These are phyloP conservation scores for Erythrocercus mccallii DNA, from an alignment of 2,113 vertebrate species.

Conservation along the genomic window DNA sequence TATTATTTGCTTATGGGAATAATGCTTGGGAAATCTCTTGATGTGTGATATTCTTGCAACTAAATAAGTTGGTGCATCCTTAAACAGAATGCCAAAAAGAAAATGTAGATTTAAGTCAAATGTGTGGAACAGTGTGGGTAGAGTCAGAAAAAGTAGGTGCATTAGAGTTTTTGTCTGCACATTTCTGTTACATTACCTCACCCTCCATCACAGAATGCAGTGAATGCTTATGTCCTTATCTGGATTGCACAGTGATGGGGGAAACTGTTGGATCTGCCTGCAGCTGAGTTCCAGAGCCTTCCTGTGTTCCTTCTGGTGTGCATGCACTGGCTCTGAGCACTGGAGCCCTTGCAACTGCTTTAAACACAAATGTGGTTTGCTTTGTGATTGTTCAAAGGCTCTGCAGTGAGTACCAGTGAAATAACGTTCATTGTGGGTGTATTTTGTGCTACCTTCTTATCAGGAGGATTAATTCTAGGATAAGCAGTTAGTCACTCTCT, in stretches of 20 bases:
- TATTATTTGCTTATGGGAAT: neutral
- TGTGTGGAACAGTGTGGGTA: neutral
- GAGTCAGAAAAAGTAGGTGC: neutral
- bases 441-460: neutral
- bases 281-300: neutral
- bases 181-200: neutral
- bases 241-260: neutral
- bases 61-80: neutral
- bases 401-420: neutral
- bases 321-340: neutral
- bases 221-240: neutral
- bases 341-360: neutral
- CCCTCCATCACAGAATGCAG: neutral
- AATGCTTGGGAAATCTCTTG: neutral
- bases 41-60: neutral
- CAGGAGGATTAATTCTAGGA: neutral
- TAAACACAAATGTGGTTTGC: neutral
- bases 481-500: neutral
- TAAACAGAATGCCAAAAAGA: neutral
- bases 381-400: neutral
- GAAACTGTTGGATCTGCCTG: neutral
- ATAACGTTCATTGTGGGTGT: neutral
- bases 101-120: neutral
- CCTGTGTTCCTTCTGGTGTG: neutral
- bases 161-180: neutral